Base-by-base conservation (phyloP, 2,797 vertebrate species). In the Ataeniobius toweri region DNA sequence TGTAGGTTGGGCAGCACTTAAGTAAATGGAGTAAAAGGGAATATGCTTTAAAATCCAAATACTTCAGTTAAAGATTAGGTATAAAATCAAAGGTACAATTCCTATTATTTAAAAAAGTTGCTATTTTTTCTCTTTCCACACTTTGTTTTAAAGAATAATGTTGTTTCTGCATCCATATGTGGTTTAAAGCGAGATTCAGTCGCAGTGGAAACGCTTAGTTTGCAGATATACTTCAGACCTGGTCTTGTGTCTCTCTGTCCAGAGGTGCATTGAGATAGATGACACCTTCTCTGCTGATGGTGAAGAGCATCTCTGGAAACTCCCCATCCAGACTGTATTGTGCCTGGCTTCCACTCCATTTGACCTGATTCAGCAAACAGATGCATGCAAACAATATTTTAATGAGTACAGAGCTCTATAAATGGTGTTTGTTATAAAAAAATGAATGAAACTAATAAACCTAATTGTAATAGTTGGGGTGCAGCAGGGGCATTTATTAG, bases 211-310 rank as follows among this genome's bases (percentile, higher is more conserved):
- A 61, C 83, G 77, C 89, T 88, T 41, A 56, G 39, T 51, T 83
- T 82, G 69, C 48, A 72, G 53, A 73, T 44, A 41, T 20, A 6
- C 63, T 53, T 76, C 91, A 89, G 85, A 96, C 94, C 95, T 97
- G 95, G 89, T 95, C 95, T 82, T 96, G 96, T 24, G 91, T 94
- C 92, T 97, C 95, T 90, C 96, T 91, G 92, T 97, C 96, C 86
- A 96, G 85, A 14, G 95, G 94, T 7, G 87, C 82, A 6, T 94
- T 97, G 71, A 96, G 82, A 3, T 92, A 96, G 93, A 96, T 94
- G 41, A 95, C 94, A 82, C 96, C 94, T 46, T 93, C 90, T 80
- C 93, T 84, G 79, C 95, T 95, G 86, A 96, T 83, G 75, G 85
- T 94, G 80, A 95, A 97, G 70, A 95, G 94, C 72, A 95, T 95